Evolutionary conservation across 2,888 invertebrate genomes (phyloP).

Genomic region (Darwinula stevensoni): DNA sequence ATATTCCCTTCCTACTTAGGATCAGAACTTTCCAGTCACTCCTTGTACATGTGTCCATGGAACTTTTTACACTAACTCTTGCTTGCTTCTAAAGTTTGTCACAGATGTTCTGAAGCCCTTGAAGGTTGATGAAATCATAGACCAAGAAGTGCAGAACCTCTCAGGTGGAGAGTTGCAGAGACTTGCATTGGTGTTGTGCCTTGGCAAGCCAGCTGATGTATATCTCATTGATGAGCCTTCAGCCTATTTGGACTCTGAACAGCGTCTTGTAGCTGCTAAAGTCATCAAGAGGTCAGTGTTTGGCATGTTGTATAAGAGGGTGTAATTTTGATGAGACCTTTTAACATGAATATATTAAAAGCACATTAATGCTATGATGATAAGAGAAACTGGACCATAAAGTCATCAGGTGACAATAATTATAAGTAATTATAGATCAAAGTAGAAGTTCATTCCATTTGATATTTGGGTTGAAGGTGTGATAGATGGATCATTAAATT

Average conservation of each 20-base stretch:
- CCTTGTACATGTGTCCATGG: too few species aligned
- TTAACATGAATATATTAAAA: slow-evolving; percentile 2
- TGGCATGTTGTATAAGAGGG: not conserved
- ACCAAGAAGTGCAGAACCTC: slow-evolving; percentile 89
- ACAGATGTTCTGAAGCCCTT: slow-evolving; percentile 97
- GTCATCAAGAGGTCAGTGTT: slow-evolving; percentile 77
- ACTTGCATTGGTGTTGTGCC: slow-evolving; percentile 76
- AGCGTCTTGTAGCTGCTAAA: slow-evolving; percentile 96
- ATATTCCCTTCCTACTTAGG: too few species aligned
- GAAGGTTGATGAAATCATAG: slow-evolving; percentile 85
- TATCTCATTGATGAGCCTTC: slow-evolving; percentile 97
- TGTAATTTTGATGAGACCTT: slow-evolving; percentile 3
- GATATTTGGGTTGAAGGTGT: too few species aligned
- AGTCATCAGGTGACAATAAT: too few species aligned
- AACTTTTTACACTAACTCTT: too few species aligned
- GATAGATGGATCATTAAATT: too few species aligned
- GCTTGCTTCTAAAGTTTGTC: slow-evolving; percentile 35
- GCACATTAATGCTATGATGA: not conserved
- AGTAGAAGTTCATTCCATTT: too few species aligned
- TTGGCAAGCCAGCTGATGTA: slow-evolving; percentile 95
- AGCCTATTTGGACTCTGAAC: slow-evolving; percentile 95
- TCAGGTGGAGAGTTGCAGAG: slow-evolving; percentile 98
- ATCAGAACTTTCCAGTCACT: too few species aligned
- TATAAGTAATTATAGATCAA: too few species aligned
- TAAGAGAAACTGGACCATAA: not conserved